Evolutionary conservation across 2,797 vertebrate species (phyloP).

Genomic region (Alcedo atthis): DNA sequence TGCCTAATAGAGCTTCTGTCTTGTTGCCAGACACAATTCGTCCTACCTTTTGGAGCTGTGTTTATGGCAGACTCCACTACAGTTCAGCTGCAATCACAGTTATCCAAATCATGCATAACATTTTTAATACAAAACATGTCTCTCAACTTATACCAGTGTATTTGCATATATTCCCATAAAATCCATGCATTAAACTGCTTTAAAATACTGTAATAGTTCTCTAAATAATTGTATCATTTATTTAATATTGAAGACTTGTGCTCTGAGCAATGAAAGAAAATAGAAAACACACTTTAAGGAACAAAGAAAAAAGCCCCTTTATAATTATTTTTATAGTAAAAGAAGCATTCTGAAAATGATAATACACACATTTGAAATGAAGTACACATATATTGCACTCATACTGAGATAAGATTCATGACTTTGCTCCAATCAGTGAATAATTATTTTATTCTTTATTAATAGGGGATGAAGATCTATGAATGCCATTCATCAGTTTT

Average conservation of each 20-base stretch:
- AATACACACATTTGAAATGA: not conserved
- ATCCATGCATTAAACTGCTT: not conserved
- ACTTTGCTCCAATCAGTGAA: not conserved
- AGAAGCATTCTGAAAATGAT: not conserved
- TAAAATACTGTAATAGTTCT: not conserved
- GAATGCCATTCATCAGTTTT: not conserved
- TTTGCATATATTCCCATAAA: not conserved
- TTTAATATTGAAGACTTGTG: not conserved
- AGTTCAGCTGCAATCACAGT: not conserved
- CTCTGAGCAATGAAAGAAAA: not conserved
- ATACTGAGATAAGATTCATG: not conserved
- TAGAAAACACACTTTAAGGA: not conserved
- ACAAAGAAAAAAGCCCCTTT: fast-evolving
- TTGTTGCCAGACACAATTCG: not conserved
- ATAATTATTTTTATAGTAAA: not conserved
- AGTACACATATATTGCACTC: not conserved
- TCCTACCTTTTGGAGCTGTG: not conserved
- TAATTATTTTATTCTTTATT: not conserved
- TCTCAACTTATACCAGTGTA: not conserved
- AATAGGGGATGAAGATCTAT: not conserved
- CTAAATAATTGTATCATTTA: not conserved
- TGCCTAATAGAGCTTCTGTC: not conserved
- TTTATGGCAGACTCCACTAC: not conserved
- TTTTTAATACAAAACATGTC: not conserved
- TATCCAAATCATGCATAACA: not conserved